Base-by-base conservation (phyloP, 2,888 invertebrate species). In the Meiosimyza decipiens region DNA sequence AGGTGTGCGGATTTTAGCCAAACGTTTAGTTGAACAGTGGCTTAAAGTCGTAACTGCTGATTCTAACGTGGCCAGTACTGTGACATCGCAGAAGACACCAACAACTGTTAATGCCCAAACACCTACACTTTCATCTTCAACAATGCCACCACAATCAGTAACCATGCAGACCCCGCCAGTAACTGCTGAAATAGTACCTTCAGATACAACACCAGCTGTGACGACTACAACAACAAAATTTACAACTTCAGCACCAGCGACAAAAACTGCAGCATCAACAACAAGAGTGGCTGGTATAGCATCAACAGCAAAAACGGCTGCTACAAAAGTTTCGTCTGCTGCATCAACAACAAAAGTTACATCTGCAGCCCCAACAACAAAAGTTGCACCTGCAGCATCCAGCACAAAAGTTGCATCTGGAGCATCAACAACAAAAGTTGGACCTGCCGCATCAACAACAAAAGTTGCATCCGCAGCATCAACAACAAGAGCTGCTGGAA, bases 1-100 rank as follows among this genome's bases (percentile, higher is more conserved):
- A 95, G 95, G 90, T 83, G 93, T 95, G 72, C 91, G 93, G 83
- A 90, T 91, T 72, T 88, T 95, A 80, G 95, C 97, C 15, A 90
- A 91, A 72, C 92, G 93, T 80, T 89, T 97, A 73, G 96, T 97
- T 47, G 94, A 95, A 82, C 94, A 94, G 84, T 97, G 97, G 97
- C 89, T 96, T 80, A 93, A 93, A 86, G 93, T 95, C 72, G 95
- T 97, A 2, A 95, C 96, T 86, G 93, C 92, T 74, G 92, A 93
- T 87, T 89, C 90, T 73, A 89, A 73, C 51, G 69, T 71, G 40
- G 59, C 73, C 50, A 66, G 40, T 62, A 2, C n/a, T 40, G 6
- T 55, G 49, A 50, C 55, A 65, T 22, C 28, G 28, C 33, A 70
- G 16, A 76, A 69, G 62, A 70, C 70, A 54, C 50, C 77, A 13